Evolutionary conservation across 2,797 vertebrate genomes (phyloP).

Genomic region (Lutjanus argentimaculatus): DNA sequence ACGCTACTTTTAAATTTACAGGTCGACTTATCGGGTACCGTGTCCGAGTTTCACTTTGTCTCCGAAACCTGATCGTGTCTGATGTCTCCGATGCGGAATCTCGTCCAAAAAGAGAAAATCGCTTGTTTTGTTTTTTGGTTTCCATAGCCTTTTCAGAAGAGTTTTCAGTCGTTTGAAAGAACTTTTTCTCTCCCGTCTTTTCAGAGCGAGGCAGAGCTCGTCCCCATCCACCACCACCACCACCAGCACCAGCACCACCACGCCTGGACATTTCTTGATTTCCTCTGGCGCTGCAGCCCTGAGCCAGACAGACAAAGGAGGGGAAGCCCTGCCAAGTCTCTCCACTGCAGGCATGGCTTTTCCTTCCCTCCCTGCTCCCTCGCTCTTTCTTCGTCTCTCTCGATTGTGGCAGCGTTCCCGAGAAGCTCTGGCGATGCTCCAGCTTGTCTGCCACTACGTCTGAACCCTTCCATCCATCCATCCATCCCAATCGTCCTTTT

Average conservation of each 20-base stretch:
- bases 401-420: constrained; percentile 66
- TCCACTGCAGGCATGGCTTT: constrained; percentile 73
- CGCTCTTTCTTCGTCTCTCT: constrained; percentile 56
- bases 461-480: constrained; percentile 59
- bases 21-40: not conserved
- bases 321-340: constrained; percentile 76
- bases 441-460: constrained; percentile 68
- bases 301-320: constrained; percentile 78
- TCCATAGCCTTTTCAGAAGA: constrained; percentile 34
- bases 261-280: constrained; percentile 75
- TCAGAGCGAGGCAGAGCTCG: constrained; percentile 50
- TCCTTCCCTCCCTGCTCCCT: constrained; percentile 59
- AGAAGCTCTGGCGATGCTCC: constrained; percentile 74
- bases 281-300: constrained; percentile 76
- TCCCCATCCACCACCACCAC: constrained; percentile 61
- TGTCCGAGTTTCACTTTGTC: constrained; percentile 7
- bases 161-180: constrained; percentile 44
- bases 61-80: constrained; percentile 18
- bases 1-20: constrained; percentile 5
- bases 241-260: constrained; percentile 43
- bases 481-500: constrained; percentile 58
- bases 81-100: constrained; percentile 11
- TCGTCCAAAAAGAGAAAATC: constrained; percentile 29
- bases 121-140: constrained; percentile 35
- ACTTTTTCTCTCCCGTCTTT: constrained; percentile 52